Percentiles rank a stretch among this genome's conserved stretches.
Conservation (phyloP, 2,113 vertebrate species). For the Fulica atra region DNA sequence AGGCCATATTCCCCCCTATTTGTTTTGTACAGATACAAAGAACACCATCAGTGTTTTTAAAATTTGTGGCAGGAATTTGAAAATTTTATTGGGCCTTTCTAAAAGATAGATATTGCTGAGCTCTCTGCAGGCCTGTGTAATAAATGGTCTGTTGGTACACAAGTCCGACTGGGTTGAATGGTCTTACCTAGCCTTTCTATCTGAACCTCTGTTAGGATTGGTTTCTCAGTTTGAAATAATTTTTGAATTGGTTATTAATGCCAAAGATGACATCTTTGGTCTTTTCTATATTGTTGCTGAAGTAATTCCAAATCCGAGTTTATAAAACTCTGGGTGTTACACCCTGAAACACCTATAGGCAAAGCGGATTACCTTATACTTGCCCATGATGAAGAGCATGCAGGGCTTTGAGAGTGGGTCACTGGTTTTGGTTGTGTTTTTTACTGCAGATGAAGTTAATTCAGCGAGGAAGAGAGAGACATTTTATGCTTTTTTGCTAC, state of each 20-base stretch:
- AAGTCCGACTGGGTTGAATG: neutral
- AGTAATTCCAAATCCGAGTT: neutral
- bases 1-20: accelerated
- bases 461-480: neutral
- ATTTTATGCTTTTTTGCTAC: neutral
- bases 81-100: neutral
- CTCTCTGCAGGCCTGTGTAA: neutral
- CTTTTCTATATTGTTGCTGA: neutral
- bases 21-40: neutral
- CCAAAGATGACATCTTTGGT: neutral
- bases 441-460: neutral
- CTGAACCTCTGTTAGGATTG: neutral
- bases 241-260: neutral
- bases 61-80: neutral
- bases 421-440: too few relatives aligned
- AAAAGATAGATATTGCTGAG: neutral
- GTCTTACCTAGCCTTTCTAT: neutral
- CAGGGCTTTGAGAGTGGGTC: neutral
- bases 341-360: neutral
- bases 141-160: neutral
- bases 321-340: neutral
- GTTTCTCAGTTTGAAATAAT: neutral
- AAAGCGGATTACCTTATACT: neutral
- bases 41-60: neutral
- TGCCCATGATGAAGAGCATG: neutral